Evolutionary conservation across 1,140 invertebrate genomes (phyloP).

Genomic region (Drosophila insularis): DNA sequence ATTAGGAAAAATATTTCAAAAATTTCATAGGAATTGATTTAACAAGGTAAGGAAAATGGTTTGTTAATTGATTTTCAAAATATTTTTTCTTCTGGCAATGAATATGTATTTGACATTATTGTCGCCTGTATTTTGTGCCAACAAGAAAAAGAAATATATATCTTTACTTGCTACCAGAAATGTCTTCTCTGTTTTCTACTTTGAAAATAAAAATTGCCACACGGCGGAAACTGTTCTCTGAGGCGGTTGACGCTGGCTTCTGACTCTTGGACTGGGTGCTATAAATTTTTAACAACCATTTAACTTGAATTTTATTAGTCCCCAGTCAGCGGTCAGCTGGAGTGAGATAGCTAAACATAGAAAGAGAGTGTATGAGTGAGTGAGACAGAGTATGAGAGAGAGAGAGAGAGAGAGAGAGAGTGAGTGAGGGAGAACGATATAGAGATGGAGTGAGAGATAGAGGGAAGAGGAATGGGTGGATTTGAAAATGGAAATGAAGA

Average conservation of each 20-base stretch:
- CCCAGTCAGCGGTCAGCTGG: slow-evolving; percentile 54
- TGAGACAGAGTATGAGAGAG: slow-evolving; percentile 3
- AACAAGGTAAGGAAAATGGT: no score
- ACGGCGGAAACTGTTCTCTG: neutral
- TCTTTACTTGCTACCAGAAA: slow-evolving; percentile 25
- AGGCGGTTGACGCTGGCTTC: neutral
- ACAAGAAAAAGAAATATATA: neutral
- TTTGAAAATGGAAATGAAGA: neutral
- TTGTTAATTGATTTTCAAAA: no score
- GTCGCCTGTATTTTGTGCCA: slow-evolving; percentile 19
- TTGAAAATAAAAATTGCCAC: slow-evolving; percentile 7
- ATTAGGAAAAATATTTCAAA: slow-evolving; percentile 18
- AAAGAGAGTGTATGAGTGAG: neutral
- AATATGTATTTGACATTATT: slow-evolving; percentile 11
- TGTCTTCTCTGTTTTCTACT: slow-evolving; percentile 1
- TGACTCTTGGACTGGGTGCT: slow-evolving; percentile 25
- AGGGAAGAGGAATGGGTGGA: neutral
- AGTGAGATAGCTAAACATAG: slow-evolving; percentile 16
- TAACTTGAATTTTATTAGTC: slow-evolving; percentile 81
- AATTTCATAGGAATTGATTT: slow-evolving; percentile 10
- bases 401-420: neutral
- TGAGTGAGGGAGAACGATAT: neutral
- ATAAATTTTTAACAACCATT: slow-evolving; percentile 82
- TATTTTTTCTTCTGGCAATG: no score
- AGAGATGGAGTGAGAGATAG: neutral